A percentile compares a stretch with the other conserved stretches of the same genome.
Conservation (phyloP, 1,140 invertebrate species). For the Aphelenchoides avenae region DNA sequence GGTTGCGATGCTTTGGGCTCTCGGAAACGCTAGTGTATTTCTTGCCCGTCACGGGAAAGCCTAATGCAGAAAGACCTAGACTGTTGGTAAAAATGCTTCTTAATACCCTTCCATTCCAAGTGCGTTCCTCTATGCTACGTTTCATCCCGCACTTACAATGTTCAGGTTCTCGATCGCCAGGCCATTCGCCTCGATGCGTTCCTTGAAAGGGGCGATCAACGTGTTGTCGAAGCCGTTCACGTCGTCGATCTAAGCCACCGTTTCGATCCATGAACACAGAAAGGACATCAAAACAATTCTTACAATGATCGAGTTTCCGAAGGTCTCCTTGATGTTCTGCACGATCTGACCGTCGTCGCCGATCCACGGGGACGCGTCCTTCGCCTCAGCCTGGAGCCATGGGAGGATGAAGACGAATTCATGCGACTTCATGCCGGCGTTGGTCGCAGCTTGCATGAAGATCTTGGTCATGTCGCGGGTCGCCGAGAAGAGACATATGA, state of each 20-base stretch:
- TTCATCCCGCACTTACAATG: slow-evolving; percentile 20
- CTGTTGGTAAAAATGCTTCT: too few relatives aligned
- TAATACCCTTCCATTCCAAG: too few relatives aligned
- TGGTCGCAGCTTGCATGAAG: slow-evolving; percentile 47
- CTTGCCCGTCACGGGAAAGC: too few relatives aligned
- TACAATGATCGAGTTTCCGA: slow-evolving; percentile 49
- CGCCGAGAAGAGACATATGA: slow-evolving; percentile 48
- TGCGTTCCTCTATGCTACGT: too few relatives aligned
- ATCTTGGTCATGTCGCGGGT: slow-evolving; percentile 51
- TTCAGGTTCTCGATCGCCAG: slow-evolving; percentile 35
- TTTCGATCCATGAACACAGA: too few relatives aligned
- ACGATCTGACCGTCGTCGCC: slow-evolving; percentile 48
- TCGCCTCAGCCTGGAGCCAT: slow-evolving; percentile 53
- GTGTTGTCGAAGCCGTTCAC: slow-evolving; percentile 54
- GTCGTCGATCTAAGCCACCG: slow-evolving; percentile 49
- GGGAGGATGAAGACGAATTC: slow-evolving; percentile 53
- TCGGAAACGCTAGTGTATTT: too few relatives aligned
- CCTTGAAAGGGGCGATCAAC: slow-evolving; percentile 47
- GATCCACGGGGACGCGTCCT: slow-evolving; percentile 49
- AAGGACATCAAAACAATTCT: too few relatives aligned
- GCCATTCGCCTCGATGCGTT: slow-evolving; percentile 44
- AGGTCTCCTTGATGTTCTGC: slow-evolving; percentile 49
- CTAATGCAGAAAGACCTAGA: too few relatives aligned
- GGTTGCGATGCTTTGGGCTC: too few relatives aligned
- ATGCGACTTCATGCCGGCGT: slow-evolving; percentile 41